Evolutionary conservation across 2,888 invertebrate genomes (phyloP).

Genomic region (Tachina grossa): DNA sequence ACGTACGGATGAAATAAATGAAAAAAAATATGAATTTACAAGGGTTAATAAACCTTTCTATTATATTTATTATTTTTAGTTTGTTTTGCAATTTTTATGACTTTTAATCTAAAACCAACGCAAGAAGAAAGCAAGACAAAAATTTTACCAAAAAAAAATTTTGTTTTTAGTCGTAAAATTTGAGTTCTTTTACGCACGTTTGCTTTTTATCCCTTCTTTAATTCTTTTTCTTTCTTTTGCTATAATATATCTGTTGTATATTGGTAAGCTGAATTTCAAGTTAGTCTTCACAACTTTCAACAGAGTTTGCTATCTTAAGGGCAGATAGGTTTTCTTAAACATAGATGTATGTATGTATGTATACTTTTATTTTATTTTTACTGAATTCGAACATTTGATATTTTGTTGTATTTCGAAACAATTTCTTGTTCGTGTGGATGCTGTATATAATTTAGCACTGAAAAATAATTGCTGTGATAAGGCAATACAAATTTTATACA

Average conservation of each 20-base stretch:
- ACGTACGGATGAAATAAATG: slow-evolving; percentile 6
- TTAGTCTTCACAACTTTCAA: slow-evolving; percentile 27
- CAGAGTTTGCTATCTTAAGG: neutral
- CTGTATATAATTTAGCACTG: no score
- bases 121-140: neutral
- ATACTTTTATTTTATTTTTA: neutral
- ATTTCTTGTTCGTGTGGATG: slow-evolving; percentile 10
- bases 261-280: neutral
- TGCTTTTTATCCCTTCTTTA: slow-evolving; percentile 1
- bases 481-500: no score
- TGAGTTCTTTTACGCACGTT: slow-evolving; percentile 54
- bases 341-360: neutral
- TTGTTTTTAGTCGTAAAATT: slow-evolving; percentile 40
- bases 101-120: slow-evolving; percentile 44
- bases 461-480: no score
- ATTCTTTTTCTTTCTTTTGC: neutral
- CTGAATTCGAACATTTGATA: neutral
- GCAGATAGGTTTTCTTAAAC: neutral
- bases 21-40: slow-evolving; percentile 33
- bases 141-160: slow-evolving; percentile 39
- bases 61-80: neutral
- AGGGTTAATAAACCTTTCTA: slow-evolving; percentile 68
- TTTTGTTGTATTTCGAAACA: neutral
- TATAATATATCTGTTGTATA: no score
- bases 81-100: slow-evolving; percentile 13